phyloP scores from a whole-genome alignment of 2,797 vertebrate species.

The Sebastes oblongus region DNA sequence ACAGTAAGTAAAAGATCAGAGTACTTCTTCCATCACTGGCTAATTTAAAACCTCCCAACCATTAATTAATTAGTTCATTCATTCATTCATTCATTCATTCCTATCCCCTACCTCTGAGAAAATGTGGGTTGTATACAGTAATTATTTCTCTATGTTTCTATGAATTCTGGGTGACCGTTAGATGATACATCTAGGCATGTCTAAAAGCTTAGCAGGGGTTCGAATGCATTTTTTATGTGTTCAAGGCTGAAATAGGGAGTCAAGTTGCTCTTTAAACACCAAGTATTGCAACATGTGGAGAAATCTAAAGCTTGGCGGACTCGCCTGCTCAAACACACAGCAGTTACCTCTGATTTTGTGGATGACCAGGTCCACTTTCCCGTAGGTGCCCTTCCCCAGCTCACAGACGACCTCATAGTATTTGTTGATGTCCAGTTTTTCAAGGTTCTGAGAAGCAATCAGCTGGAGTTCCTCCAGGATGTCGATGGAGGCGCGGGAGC shows the following conservation, averaged over 20 bases:
- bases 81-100: neutral
- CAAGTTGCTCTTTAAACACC: neutral
- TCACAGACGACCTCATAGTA: conserved; percentile 84
- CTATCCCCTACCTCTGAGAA: neutral
- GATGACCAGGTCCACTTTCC: conserved; percentile 85
- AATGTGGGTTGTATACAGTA: neutral
- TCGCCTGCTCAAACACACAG: no score
- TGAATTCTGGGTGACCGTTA: neutral
- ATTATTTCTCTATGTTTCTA: neutral
- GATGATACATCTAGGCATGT: neutral
- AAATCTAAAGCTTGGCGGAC: neutral
- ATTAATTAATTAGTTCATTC: neutral
- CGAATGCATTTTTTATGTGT: neutral
- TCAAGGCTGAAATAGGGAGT: no score
- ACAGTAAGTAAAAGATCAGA: neutral
- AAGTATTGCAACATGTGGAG: neutral
- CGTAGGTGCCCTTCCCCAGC: conserved; percentile 85
- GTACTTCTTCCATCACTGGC: neutral
- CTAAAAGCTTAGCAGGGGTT: neutral
- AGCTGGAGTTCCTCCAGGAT: conserved; percentile 85
- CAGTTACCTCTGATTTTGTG: conserved; percentile 82
- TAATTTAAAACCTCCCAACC: neutral
- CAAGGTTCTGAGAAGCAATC: conserved; percentile 83
- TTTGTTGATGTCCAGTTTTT: conserved; percentile 81
- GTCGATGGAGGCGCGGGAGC: conserved; percentile 71